A percentile compares a stretch with the other conserved stretches of the same genome.
Conservation (phyloP, 2,113 vertebrate species). For the Bubo bubo region DNA sequence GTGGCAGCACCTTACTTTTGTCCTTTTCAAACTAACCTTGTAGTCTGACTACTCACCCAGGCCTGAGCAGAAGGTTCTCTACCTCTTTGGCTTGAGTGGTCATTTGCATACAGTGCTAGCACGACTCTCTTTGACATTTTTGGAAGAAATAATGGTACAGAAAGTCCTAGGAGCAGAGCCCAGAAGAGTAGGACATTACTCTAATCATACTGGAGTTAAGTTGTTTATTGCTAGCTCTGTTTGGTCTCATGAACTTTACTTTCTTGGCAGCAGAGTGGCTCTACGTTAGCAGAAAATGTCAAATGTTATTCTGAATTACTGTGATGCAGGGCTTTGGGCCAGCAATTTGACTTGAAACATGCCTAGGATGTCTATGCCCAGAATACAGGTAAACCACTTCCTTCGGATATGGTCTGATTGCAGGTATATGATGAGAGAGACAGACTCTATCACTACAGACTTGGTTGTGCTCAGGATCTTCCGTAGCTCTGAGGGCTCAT, state of each 20-base stretch:
- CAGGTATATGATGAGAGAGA: neutral
- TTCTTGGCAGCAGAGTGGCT: neutral
- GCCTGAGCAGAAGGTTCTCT: neutral
- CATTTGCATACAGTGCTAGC: neutral
- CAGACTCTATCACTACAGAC: neutral
- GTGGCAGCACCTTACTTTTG: neutral
- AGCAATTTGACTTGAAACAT: neutral
- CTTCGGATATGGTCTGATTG: neutral
- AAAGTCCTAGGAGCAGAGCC: neutral
- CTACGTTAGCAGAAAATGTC: neutral
- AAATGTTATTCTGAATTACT: neutral
- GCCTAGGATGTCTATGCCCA: neutral
- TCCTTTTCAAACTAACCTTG: neutral
- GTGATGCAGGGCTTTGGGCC: neutral
- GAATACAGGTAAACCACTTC: neutral
- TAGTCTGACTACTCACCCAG: neutral
- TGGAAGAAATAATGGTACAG: neutral
- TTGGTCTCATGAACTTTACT: slow-evolving; percentile 2
- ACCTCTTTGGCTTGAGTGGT: neutral
- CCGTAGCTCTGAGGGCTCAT: neutral
- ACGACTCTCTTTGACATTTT: neutral
- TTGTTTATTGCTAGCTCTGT: neutral
- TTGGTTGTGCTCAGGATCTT: neutral
- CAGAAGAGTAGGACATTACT: neutral
- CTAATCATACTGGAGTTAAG: neutral